Evolutionary conservation across 1,140 invertebrate species (phyloP).

Genomic region (Cepaea nemoralis): DNA sequence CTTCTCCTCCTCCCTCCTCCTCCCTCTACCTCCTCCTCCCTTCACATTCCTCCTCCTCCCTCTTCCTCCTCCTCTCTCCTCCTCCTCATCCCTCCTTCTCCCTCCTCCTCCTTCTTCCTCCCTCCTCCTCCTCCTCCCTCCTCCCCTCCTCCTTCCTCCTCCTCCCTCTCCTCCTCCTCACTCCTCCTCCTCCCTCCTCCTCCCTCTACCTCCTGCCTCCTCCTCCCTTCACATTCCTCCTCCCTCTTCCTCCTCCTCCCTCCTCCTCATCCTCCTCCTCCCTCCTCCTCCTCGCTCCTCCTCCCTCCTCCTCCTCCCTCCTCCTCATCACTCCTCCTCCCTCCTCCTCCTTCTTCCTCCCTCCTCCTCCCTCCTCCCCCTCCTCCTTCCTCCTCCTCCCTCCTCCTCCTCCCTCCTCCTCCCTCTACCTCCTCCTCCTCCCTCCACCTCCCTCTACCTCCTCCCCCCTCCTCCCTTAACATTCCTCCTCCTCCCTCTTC

Average conservation of each 20-base stretch:
- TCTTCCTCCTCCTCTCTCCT: not conserved
- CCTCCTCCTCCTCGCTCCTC: not conserved
- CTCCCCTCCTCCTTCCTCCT: not conserved
- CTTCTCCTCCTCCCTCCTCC: not conserved
- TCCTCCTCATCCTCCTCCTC: no score
- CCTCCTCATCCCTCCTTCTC: no score
- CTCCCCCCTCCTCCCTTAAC: no score
- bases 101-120: not conserved
- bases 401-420: not conserved
- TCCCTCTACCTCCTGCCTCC: no score
- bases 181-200: no score
- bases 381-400: not conserved
- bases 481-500: slow-evolving; percentile 14
- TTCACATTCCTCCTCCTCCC: not conserved
- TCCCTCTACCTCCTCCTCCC: not conserved
- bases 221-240: no score
- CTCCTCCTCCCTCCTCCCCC: not conserved
- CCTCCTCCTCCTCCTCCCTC: not conserved
- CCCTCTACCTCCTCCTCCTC: not conserved
- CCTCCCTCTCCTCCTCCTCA: not conserved
- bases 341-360: slow-evolving; percentile 1
- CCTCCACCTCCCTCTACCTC: not conserved
- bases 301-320: not conserved
- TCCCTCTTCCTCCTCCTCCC: no score
- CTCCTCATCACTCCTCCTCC: no score